These are phyloP conservation scores for Protonemura montana DNA, from an alignment of 2,888 invertebrate species.

Conservation along the genomic window DNA sequence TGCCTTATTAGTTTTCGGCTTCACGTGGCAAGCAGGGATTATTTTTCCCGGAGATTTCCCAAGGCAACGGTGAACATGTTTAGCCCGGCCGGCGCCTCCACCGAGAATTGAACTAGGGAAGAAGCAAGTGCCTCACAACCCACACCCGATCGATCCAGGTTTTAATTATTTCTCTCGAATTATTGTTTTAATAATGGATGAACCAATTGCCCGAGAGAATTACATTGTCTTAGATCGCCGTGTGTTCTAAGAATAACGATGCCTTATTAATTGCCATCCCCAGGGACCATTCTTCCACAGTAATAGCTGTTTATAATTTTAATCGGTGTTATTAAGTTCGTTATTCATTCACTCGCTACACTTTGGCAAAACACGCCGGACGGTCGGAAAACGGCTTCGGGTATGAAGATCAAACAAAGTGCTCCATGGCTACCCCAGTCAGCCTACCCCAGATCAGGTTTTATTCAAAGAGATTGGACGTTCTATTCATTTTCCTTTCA, in stretches of 20 bases:
- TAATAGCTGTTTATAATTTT: conserved; percentile 12
- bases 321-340: background rate
- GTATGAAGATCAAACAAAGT: background rate
- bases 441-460: background rate
- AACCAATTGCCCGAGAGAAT: background rate
- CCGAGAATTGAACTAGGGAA: background rate
- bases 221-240: conserved; percentile 5
- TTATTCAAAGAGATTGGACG: background rate
- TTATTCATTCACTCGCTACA: background rate
- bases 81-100: background rate
- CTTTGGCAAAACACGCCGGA: background rate
- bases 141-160: background rate
- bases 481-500: background rate
- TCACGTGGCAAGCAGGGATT: background rate
- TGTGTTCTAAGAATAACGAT: background rate
- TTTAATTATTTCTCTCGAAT: background rate
- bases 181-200: background rate
- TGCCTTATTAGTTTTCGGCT: background rate
- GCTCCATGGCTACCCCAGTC: background rate
- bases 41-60: background rate
- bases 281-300: background rate
- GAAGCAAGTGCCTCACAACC: background rate
- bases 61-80: background rate
- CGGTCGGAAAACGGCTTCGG: background rate
- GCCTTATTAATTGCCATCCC: background rate